Evolutionary conservation across 1,140 invertebrate species (phyloP).

Genomic region (Bombus waltoni): DNA sequence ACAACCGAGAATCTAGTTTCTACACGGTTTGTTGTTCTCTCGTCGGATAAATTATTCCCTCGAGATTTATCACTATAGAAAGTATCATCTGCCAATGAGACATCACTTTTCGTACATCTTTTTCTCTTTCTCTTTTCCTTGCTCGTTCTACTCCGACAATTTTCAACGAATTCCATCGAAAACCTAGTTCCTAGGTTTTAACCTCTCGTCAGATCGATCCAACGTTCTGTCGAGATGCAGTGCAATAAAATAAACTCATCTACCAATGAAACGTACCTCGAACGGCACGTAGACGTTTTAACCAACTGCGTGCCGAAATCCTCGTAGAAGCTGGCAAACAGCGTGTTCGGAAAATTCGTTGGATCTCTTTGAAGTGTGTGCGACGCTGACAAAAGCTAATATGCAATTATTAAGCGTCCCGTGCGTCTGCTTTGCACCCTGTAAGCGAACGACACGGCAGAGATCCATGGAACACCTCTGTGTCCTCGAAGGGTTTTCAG

Average conservation of each 20-base stretch:
- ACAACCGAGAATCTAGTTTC: too few species aligned
- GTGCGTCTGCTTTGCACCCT: conserved; percentile 73
- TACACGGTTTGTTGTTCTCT: too few species aligned
- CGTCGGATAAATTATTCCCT: too few species aligned
- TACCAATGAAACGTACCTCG: neutral
- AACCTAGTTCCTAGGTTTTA: neutral
- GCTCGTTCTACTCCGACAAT: too few species aligned
- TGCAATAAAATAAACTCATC: neutral
- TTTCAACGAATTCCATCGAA: too few species aligned
- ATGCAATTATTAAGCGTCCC: conserved; percentile 76
- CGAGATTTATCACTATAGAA: too few species aligned
- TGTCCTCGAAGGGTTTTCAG: conserved; percentile 69
- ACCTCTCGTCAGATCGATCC: neutral
- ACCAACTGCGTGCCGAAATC: neutral
- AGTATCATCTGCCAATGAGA: too few species aligned
- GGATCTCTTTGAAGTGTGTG: conserved; percentile 70
- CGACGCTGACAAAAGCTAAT: conserved; percentile 78
- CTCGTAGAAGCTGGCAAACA: neutral
- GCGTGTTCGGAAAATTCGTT: conserved; percentile 54
- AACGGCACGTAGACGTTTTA: neutral
- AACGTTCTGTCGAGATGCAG: neutral
- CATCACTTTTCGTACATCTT: too few species aligned
- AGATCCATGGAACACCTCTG: conserved; percentile 66
- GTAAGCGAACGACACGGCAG: conserved; percentile 46
- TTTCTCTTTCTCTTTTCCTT: too few species aligned